Base-by-base conservation (phyloP, 2,888 invertebrate species). In the Stratiomys singularior region DNA sequence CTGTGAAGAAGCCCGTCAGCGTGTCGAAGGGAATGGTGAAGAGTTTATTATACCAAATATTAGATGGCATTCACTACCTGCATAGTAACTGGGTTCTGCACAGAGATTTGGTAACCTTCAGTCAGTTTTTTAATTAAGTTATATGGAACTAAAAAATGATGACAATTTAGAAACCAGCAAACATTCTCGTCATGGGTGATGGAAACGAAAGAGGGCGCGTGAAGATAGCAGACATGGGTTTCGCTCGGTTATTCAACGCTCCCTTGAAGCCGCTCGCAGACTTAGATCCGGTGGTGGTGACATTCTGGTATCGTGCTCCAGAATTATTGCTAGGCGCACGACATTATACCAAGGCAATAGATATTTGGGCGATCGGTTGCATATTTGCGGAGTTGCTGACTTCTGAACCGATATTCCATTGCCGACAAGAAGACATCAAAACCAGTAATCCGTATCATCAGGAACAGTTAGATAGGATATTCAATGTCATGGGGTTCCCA, bases 11-110 rank as follows among this genome's bases (percentile, higher is more conserved):
- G 84, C 94, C 95, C 78, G 96, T 99, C 18, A 94, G 96, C 90
- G 97, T 97, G 28, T 97, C 97, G 5, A 96, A 96, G 86, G 97
- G 95, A 79, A 98, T 98, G 97, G 97, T 99, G 0, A 99, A 99
- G 88, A 98, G 97, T 81, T 89, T 99, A 66, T 89, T 99, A 0
- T 98, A 97, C 89, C 99, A 99, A 89, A 99, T 99, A 85, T 89
- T 99, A 81, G 98, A 98, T 89, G 99, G 99, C 64, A 99, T 99
- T 85, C 97, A 98, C 88, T 99, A 99, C 89, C 90, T 99, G 83
- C 99, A 99, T 89, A 95, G 96, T 80, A 99, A 99, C 88, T 99
- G 99, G 99, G 98, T 99, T 79, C 89, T 99, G 76, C 99, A 99
- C 88, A 92, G 99, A 87, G 98, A 98, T 91, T 89, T 98, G 89